phyloP scores from a whole-genome alignment of 1,140 invertebrate species.

The Gryllus bimaculatus region DNA sequence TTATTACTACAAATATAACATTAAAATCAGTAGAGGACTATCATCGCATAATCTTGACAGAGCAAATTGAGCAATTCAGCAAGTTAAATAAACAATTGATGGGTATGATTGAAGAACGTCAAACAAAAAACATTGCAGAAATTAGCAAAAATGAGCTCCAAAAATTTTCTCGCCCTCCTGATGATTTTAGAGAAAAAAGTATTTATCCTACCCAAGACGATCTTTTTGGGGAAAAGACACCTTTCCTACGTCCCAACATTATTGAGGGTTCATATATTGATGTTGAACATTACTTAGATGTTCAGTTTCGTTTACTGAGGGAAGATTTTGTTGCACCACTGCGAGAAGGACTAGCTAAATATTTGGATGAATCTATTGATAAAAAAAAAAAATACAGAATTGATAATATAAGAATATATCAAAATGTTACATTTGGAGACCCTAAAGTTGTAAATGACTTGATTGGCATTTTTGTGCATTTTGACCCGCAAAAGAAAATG shows the following conservation, averaged over 20 bases:
- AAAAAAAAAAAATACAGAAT: constrained; percentile 22
- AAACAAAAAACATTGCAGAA: background rate
- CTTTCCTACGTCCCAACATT: constrained; percentile 48
- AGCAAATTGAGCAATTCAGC: background rate
- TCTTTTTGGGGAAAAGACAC: constrained; percentile 26
- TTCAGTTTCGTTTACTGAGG: constrained; percentile 62
- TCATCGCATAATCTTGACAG: background rate
- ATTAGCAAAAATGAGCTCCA: background rate
- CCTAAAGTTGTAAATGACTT: constrained; percentile 26
- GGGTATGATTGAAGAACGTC: background rate
- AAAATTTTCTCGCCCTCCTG: background rate
- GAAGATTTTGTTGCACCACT: constrained; percentile 62
- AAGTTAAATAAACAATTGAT: constrained; percentile 11
- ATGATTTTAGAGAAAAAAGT: constrained; percentile 18
- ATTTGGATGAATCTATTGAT: constrained; percentile 28
- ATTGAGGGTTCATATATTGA: constrained; percentile 47
- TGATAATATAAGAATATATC: constrained; percentile 29
- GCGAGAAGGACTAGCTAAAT: constrained; percentile 41
- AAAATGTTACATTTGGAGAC: constrained; percentile 26
- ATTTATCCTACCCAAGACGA: constrained; percentile 16
- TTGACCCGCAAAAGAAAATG: constrained; percentile 21
- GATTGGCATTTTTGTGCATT: constrained; percentile 17
- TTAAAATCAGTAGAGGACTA: background rate
- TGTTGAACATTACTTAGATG: constrained; percentile 63
- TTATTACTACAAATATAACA: constrained; percentile 2